A percentile compares a stretch with the other conserved stretches of the same genome.
Evolutionary conservation across 2,797 vertebrate genomes (phyloP).

Genomic region (Bradypodion pumilum): DNA sequence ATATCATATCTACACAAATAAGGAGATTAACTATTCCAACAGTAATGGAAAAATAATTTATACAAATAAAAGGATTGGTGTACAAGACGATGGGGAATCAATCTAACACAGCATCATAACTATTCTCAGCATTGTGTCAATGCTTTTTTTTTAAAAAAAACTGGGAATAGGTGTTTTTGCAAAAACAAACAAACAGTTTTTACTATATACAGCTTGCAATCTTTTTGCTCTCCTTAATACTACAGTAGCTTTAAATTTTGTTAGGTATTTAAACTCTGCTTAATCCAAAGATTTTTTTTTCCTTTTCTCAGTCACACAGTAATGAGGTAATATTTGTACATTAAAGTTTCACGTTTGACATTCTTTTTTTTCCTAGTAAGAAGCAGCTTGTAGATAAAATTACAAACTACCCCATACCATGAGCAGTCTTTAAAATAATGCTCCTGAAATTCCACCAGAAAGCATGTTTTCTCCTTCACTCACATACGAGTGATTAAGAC

Average conservation of each 20-base stretch:
- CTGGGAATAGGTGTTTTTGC: constrained; percentile 79
- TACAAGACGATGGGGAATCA: constrained; percentile 79
- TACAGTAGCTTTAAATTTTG: constrained; percentile 86
- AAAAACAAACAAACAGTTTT: constrained; percentile 84
- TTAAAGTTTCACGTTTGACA: constrained; percentile 81
- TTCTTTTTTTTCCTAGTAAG: constrained; percentile 68
- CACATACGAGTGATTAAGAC: not conserved
- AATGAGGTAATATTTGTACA: constrained; percentile 99
- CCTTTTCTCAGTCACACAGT: constrained; percentile 88
- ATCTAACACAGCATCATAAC: constrained; percentile 74
- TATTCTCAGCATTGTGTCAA: constrained; percentile 77
- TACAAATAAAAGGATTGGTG: constrained; percentile 88
- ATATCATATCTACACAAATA: constrained; percentile 98
- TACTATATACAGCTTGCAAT: constrained; percentile 93
- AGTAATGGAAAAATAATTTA: constrained; percentile 96
- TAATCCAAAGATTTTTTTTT: constrained; percentile 77
- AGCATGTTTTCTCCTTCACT: constrained; percentile 19
- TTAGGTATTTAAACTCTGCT: constrained; percentile 86
- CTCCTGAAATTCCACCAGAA: not conserved
- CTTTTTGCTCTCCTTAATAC: constrained; percentile 72
- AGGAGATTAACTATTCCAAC: constrained; percentile 89
- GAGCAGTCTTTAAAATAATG: constrained; percentile 26
- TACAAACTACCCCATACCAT: constrained; percentile 24
- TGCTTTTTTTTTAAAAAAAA: constrained; percentile 75
- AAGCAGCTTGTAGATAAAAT: constrained; percentile 53